These are phyloP conservation scores for Aspidapion aeneum DNA, from an alignment of 2,888 invertebrate species.

Conservation along the genomic window DNA sequence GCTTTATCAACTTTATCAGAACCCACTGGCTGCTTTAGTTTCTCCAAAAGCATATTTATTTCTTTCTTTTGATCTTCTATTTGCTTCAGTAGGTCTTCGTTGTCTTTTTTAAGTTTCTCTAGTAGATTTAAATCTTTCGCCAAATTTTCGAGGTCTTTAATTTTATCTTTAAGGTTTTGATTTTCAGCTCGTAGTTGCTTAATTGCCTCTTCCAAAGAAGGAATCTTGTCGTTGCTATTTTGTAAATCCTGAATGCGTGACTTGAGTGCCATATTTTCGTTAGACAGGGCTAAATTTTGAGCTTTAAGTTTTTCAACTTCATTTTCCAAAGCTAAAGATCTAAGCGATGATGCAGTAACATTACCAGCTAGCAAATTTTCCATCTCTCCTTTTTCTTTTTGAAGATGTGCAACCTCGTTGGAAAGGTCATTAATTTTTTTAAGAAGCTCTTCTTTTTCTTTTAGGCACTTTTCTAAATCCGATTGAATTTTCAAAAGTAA, in stretches of 20 bases:
- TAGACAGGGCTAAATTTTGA: constrained; percentile 6
- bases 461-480: constrained; percentile 18
- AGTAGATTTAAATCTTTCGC: constrained; percentile 19
- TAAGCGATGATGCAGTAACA: constrained; percentile 24
- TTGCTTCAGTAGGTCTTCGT: constrained; percentile 33
- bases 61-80: constrained; percentile 32
- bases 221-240: constrained; percentile 16
- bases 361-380: constrained; percentile 30
- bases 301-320: constrained; percentile 21
- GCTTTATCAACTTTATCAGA: constrained; percentile 14
- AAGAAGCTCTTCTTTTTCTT: constrained; percentile 16
- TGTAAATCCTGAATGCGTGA: constrained; percentile 10
- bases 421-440: constrained; percentile 7
- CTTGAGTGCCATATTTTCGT: constrained; percentile 20
- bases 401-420: constrained; percentile 16
- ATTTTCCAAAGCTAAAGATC: constrained; percentile 28
- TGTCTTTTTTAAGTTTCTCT: constrained; percentile 31
- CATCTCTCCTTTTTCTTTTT: constrained; percentile 32
- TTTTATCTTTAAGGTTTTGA: constrained; percentile 11
- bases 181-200: constrained; percentile 21
- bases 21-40: constrained; percentile 27
- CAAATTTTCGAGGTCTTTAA: constrained; percentile 11
- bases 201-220: constrained; percentile 21
- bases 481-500: not conserved
- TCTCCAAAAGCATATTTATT: constrained; percentile 31